A percentile compares a stretch with the other conserved stretches of the same genome.
phyloP scores from a whole-genome alignment of 2,113 vertebrate species.

The Hippoglossus stenolepis region DNA sequence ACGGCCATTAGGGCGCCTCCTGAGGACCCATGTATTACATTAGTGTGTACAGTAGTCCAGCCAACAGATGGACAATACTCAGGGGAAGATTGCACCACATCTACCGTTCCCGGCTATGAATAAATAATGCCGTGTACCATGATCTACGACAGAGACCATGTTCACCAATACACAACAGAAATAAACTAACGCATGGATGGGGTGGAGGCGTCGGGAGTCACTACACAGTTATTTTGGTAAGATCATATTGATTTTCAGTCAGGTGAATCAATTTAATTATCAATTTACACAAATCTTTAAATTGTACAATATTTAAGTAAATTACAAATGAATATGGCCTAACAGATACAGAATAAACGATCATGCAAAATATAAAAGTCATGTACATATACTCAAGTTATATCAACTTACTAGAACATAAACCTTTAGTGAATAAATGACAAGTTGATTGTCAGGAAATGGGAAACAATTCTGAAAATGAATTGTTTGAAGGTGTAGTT shows the following conservation, averaged over 20 bases:
- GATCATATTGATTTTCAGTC: constrained; percentile 46
- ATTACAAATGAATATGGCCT: not conserved
- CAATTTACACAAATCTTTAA: too few relatives aligned
- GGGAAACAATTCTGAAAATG: not conserved
- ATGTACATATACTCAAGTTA: not conserved
- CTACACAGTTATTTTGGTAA: constrained; percentile 35
- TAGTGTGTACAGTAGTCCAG: constrained; percentile 66
- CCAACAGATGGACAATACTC: constrained; percentile 76
- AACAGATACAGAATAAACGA: too few relatives aligned
- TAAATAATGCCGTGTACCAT: constrained; percentile 69
- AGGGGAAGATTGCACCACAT: constrained; percentile 56
- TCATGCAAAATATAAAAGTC: too few relatives aligned
- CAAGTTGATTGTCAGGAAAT: not conserved
- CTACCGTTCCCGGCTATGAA: constrained; percentile 62
- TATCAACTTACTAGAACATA: not conserved
- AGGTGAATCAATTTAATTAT: not conserved
- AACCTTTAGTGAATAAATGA: not conserved
- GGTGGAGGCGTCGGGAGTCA: not conserved
- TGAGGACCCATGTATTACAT: constrained; percentile 65
- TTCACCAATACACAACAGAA: constrained; percentile 44
- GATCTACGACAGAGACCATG: constrained; percentile 61
- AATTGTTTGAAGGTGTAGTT: not conserved
- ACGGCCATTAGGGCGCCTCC: constrained; percentile 65
- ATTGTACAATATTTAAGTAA: too few relatives aligned
- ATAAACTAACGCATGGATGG: not conserved